phyloP scores from a whole-genome alignment of 92 coral and sea anemone genomes.

The Chrysogorgia sp. region DNA sequence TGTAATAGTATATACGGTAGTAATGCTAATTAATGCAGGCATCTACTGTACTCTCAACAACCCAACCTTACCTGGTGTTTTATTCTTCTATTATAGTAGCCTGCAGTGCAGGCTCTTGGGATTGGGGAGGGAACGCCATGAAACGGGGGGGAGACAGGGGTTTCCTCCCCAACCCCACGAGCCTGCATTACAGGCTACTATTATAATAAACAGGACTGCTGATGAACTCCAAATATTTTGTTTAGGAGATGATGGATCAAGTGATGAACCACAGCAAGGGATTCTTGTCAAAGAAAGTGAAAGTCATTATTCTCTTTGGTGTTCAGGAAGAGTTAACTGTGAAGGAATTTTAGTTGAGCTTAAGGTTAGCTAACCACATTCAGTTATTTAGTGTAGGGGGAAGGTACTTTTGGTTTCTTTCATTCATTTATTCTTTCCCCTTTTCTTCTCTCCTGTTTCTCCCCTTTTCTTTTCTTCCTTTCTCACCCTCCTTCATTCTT shows the following conservation, averaged over 20 bases:
- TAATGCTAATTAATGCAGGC: too few species aligned
- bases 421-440: too few species aligned
- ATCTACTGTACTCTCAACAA: too few species aligned
- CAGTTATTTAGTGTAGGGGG: not conserved
- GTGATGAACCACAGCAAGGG: constrained; percentile 97
- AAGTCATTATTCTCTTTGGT: constrained; percentile 93
- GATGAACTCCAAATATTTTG: not conserved
- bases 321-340: constrained; percentile 95
- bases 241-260: constrained; percentile 95
- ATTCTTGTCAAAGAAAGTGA: constrained; percentile 96
- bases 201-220: not conserved
- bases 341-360: constrained; percentile 93
- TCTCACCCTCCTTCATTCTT: not conserved
- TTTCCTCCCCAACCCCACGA: too few species aligned
- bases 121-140: too few species aligned
- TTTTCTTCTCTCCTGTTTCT: too few species aligned
- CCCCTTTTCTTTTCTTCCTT: not conserved
- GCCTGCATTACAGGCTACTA: too few species aligned
- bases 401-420: not conserved
- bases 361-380: constrained; percentile 64
- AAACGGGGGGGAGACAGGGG: too few species aligned
- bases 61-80: too few species aligned
- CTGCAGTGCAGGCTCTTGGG: too few species aligned
- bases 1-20: too few species aligned
- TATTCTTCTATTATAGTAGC: too few species aligned